These are phyloP conservation scores for Falco berigora DNA, from an alignment of 2,797 vertebrate genomes.

Conservation along the genomic window DNA sequence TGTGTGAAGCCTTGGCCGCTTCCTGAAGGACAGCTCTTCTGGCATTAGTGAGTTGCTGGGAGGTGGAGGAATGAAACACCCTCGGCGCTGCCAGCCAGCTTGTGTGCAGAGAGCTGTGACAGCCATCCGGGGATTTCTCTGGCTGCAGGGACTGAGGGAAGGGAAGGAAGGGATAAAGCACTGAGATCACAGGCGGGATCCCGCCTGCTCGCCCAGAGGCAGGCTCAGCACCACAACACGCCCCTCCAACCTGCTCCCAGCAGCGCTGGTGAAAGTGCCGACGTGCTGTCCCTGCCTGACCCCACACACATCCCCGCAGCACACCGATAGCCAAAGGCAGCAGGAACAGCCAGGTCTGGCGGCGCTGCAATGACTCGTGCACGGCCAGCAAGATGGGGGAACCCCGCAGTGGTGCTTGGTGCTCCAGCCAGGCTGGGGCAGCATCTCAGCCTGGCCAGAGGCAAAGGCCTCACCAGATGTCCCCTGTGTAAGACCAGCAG, in stretches of 20 bases:
- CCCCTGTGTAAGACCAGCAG: background rate
- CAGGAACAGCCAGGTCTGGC: background rate
- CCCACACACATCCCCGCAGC: background rate
- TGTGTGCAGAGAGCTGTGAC: background rate
- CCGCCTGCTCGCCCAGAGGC: background rate
- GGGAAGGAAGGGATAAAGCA: background rate
- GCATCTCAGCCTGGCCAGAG: background rate
- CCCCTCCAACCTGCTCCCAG: background rate
- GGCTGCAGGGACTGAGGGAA: background rate
- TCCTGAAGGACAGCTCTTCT: background rate
- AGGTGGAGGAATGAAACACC: background rate
- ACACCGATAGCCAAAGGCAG: background rate
- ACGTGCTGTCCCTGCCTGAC: conserved; percentile 10
- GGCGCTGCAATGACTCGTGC: accelerated
- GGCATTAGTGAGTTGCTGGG: background rate
- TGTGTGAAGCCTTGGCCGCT: background rate
- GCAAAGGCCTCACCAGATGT: background rate
- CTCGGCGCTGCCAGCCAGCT: background rate
- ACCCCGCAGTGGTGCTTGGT: accelerated
- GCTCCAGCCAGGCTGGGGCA: background rate
- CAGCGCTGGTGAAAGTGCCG: background rate
- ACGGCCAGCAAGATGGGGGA: accelerated
- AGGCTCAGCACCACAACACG: background rate
- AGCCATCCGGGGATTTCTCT: background rate
- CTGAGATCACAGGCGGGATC: conserved; percentile 9